These are phyloP conservation scores for Microcebus griseorufus DNA, from an alignment of 2,113 vertebrate species.

Conservation along the genomic window DNA sequence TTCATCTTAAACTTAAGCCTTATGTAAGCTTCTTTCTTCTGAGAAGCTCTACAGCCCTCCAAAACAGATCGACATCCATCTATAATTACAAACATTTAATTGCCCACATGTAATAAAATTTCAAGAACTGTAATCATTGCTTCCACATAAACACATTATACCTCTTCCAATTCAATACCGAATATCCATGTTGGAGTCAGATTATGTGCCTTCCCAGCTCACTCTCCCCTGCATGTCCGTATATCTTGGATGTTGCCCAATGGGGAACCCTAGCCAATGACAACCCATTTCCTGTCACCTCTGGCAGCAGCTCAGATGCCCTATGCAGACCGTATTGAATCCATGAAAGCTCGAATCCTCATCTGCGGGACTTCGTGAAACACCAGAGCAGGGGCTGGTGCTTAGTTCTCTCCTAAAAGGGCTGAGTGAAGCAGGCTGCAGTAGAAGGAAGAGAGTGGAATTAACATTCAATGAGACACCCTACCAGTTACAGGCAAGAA, in stretches of 20 bases:
- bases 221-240: rapidly evolving
- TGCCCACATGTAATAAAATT: not conserved
- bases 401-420: not conserved
- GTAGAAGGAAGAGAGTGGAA: rapidly evolving
- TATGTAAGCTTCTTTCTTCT: not conserved
- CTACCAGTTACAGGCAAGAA: not conserved
- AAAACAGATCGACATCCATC: not conserved
- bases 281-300: not conserved
- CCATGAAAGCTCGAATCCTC: not conserved
- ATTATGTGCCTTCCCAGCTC: not conserved
- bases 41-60: not conserved
- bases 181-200: not conserved
- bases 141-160: not conserved
- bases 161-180: not conserved
- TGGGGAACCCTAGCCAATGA: not conserved
- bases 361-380: not conserved
- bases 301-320: not conserved
- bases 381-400: not conserved
- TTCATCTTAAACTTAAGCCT: not conserved
- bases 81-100: not conserved
- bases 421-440: not conserved
- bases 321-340: not conserved
- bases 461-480: not conserved
- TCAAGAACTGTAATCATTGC: not conserved
- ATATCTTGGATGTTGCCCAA: not conserved